Base-by-base conservation (phyloP, 2,888 invertebrate species). In the Colostygia pectinataria region DNA sequence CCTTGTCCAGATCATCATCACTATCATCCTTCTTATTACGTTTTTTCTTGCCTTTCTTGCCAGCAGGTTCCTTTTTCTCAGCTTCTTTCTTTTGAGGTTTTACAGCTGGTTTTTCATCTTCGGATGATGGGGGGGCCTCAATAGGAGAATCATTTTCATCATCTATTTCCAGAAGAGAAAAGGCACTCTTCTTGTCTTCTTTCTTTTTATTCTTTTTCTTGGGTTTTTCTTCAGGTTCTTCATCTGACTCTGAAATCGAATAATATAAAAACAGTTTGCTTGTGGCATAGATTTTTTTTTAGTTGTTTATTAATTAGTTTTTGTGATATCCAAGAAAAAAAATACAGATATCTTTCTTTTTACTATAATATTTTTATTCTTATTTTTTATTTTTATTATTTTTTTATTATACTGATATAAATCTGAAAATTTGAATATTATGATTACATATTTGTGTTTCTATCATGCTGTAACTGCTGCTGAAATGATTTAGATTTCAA, bases 1-100 rank as follows among this genome's bases (percentile, higher is more conserved):
- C 94, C 80, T 95, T 95, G 68, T 97, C 96, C 52, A 97, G 85
- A 74, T 96, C 96, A 55, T 95, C 95, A 77, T 95, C 94, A 69
- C 95, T 95, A 43, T 95, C 95, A 65, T 94, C 93, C 59, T 93
- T 93, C 84, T 94, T 95, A 69, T 32, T 33, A 7, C 93, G 92
- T 70, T 93, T 93, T 77, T 95, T 95, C 71, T 95, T 95, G 2
- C 93, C 92, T 75, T 95, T 95, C 75, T 95, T 95, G 12, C 92
- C 92, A 44, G 80, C 77, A 43, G 82, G 74, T 57, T 91, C 90
- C 65, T 84, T 87, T 57, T 89, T 90, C 23, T 89, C 86, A 46
- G 61, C 58, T 45, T 69, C 60, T 62, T 83, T 90, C 57, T 87
- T 82, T 58, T 77, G 78, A 33, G 69, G 57, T 71, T 81, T 89